Evolutionary conservation across 2,797 vertebrate genomes (phyloP), one percentile per base, ranked within the genome.

Genomic region (Notolabrus celidotus): DNA sequence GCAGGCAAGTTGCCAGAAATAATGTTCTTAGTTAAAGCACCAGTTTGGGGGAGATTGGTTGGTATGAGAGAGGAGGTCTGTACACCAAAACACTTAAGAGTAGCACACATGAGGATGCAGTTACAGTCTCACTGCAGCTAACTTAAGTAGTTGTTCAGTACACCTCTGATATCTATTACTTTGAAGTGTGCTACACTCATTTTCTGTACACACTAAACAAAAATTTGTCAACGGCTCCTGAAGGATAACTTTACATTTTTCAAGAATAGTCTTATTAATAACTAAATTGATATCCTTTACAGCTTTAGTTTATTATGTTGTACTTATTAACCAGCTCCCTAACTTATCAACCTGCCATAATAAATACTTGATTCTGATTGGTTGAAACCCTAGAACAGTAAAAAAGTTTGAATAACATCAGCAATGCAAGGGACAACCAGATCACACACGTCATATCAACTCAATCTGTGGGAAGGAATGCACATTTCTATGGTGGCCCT

Each of bases 1-100:
- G 20, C 41, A 0, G 56, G 7, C 20, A 6, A 57, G 45, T 17
- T 47, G 27, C 49, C 29, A 31, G 12, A 55, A 59, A 70, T 49
- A 25, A 60, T 41, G 10, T 47, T 54, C 27, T 23, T 23, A 56
- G 63, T 62, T 49, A 31, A 69, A 58, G 39, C 9, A 4, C 34
- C 47, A 20, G 60, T 47, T 53, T 10, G 7, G n/a, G 19, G 16
- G 5, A 46, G 45, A 55, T 41, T 19, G 42, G 34, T 15, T 22
- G 16, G n/a, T 5, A 16, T 20, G 19, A 22, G 29, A 16, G 42
- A 41, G 29, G 27, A 17, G 17, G 2, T 25, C 14, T n/a, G 20
- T 42, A 10, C 22, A 41, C 16, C 23, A 45, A 31, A 45, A 25
- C 29, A 62, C 33, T 36, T 23, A 0, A 33, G 36, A n/a, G 29